Conservation (phyloP, 2,888 invertebrate genomes). For the Octonoba sinensis region DNA sequence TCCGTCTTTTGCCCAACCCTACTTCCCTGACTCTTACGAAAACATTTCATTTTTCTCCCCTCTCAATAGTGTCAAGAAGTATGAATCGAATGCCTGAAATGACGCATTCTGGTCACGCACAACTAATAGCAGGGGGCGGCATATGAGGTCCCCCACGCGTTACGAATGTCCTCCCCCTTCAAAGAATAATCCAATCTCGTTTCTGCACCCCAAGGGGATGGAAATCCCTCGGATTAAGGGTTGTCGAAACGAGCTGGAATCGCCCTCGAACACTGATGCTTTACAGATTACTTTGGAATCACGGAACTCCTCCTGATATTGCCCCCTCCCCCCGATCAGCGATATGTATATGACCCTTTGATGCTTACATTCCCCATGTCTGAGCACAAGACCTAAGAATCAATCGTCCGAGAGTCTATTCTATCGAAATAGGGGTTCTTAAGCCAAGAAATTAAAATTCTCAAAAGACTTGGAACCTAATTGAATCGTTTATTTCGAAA, state of each 20-base stretch:
- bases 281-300: slow-evolving; percentile 54
- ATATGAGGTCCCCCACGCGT: not conserved
- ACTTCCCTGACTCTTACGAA: too few relatives aligned
- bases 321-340: not conserved
- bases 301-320: slow-evolving; percentile 18
- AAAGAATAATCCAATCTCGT: slow-evolving; percentile 60
- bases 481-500: too few relatives aligned
- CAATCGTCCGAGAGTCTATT: too few relatives aligned
- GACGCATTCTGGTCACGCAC: slow-evolving; percentile 32
- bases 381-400: not conserved
- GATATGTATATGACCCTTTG: slow-evolving; percentile 5
- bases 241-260: slow-evolving; percentile 47
- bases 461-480: too few relatives aligned
- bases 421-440: too few relatives aligned
- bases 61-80: too few relatives aligned
- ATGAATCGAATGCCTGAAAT: not conserved
- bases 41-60: too few relatives aligned
- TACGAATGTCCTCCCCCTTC: slow-evolving; percentile 26
- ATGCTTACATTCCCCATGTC: not conserved
- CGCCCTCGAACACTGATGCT: slow-evolving; percentile 53
- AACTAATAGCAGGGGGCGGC: not conserved
- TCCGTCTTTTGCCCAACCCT: too few relatives aligned
- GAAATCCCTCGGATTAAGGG: slow-evolving; percentile 44
- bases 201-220: slow-evolving; percentile 51
- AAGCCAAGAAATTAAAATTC: too few relatives aligned